These are phyloP conservation scores for Helarctos malayanus DNA, from an alignment of 2,797 vertebrate species.

Conservation along the genomic window DNA sequence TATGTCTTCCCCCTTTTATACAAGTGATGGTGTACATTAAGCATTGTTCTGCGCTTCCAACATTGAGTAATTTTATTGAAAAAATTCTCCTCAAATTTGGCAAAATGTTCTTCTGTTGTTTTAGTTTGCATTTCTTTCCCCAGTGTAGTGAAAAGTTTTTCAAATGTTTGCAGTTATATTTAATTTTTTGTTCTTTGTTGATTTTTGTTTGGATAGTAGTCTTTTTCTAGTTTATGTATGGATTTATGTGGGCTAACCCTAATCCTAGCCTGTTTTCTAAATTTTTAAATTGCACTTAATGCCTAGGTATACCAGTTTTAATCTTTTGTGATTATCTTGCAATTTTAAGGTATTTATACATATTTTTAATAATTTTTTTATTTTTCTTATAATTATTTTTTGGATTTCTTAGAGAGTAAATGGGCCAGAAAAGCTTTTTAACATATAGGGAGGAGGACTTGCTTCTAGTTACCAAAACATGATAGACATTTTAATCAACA, in stretches of 20 bases:
- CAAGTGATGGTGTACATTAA: neutral
- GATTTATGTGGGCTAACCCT: neutral
- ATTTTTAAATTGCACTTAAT: constrained; percentile 14
- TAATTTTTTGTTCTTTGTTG: neutral
- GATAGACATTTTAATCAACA: neutral
- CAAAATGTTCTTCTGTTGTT: neutral
- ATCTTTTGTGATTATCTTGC: constrained; percentile 25
- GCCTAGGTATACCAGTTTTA: neutral
- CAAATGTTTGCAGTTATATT: neutral
- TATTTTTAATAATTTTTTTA: neutral
- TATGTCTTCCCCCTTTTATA: neutral
- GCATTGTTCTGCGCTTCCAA: neutral
- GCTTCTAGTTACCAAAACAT: constrained; percentile 14
- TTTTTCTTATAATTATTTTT: constrained; percentile 41
- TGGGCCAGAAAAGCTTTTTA: neutral
- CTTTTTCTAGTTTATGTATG: constrained; percentile 30
- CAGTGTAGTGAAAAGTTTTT: neutral
- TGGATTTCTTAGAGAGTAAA: constrained; percentile 27
- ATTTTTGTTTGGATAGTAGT: constrained; percentile 1
- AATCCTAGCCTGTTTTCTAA: neutral
- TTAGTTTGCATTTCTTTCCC: constrained; percentile 27
- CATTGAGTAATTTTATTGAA: constrained; percentile 13
- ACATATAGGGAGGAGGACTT: neutral
- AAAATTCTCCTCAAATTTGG: constrained; percentile 7
- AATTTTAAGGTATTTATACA: neutral